Conservation (phyloP, 2,797 vertebrate genomes). For the Falco berigora region DNA sequence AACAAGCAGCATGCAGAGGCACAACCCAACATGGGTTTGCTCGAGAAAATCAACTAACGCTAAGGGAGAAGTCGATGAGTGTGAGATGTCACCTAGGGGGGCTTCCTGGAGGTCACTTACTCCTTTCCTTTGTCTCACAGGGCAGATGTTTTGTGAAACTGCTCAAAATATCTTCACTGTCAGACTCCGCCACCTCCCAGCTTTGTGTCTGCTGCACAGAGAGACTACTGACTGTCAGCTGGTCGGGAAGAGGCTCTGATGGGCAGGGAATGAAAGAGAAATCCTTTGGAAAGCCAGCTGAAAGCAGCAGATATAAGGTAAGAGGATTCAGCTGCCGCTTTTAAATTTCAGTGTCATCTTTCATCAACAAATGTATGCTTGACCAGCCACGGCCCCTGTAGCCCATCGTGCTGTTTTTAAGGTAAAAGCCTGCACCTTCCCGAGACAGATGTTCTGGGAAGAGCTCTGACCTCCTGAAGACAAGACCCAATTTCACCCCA, state of each 20-base stretch:
- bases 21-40: too few relatives aligned
- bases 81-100: background rate
- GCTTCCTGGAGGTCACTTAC: background rate
- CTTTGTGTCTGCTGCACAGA: background rate
- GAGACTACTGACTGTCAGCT: too few relatives aligned
- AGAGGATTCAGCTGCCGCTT: background rate
- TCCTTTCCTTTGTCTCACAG: too few relatives aligned
- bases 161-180: background rate
- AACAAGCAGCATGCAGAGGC: background rate
- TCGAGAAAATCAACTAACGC: background rate
- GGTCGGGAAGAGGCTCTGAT: too few relatives aligned
- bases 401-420: background rate
- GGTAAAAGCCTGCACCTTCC: background rate
- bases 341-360: background rate
- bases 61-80: background rate
- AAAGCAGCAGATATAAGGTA: background rate
- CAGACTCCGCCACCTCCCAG: background rate
- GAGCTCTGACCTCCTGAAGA: background rate
- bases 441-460: background rate
- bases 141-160: background rate
- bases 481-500: background rate
- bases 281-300: background rate
- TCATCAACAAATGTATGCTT: fast-evolving
- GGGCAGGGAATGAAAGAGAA: too few relatives aligned
- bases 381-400: background rate